Percentiles rank a stretch among this genome's conserved stretches.
Conservation (phyloP, 2,888 invertebrate genomes). For the Rhamphomyia laevipes region DNA sequence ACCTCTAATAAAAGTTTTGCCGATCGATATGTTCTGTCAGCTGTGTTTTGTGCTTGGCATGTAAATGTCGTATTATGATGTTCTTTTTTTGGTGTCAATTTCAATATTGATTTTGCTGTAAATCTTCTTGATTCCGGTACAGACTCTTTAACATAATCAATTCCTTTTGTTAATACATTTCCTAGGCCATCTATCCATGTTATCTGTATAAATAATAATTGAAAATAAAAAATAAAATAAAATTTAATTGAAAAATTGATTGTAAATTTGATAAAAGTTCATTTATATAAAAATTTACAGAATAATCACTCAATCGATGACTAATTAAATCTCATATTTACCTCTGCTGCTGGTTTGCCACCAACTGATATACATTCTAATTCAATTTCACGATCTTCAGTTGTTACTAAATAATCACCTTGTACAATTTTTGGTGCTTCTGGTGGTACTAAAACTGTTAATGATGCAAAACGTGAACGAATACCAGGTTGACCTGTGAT, state of each 20-base stretch:
- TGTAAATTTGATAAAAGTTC: too few species aligned
- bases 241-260: too few species aligned
- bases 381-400: conserved; percentile 79
- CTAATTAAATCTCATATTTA: conserved; percentile 36
- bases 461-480: conserved; percentile 71
- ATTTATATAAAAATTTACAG: too few species aligned
- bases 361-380: conserved; percentile 83
- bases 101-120: conserved; percentile 74
- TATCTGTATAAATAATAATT: conserved; percentile 44
- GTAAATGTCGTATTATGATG: conserved; percentile 86
- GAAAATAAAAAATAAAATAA: not conserved
- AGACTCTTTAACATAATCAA: conserved; percentile 63
- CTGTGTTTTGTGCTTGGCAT: conserved; percentile 86
- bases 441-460: conserved; percentile 83
- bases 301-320: too few species aligned
- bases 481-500: conserved; percentile 60
- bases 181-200: conserved; percentile 88
- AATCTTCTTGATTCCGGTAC: conserved; percentile 69
- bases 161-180: conserved; percentile 68
- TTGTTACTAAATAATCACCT: conserved; percentile 71
- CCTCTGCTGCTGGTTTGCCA: conserved; percentile 90
- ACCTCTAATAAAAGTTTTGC: conserved; percentile 73
- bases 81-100: conserved; percentile 70
- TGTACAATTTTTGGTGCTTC: conserved; percentile 81
- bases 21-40: conserved; percentile 72